Conservation (phyloP, 2,888 invertebrate genomes). For the Ectemnius continuus region DNA sequence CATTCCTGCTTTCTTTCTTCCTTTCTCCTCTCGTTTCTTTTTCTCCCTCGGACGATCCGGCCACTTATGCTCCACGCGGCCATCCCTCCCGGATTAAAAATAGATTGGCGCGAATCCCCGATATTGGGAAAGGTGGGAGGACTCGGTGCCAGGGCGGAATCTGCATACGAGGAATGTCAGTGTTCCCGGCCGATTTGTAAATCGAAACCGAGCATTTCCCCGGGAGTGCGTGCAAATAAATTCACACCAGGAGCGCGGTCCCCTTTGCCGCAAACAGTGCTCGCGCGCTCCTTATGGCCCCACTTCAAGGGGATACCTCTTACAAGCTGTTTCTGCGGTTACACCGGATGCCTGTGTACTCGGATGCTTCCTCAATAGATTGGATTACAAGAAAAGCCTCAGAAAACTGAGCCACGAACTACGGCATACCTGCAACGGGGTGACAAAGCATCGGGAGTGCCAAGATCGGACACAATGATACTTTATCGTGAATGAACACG, state of each 20-base stretch:
- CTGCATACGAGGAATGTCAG: background rate
- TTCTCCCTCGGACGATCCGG: constrained; percentile 41
- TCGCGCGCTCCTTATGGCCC: background rate
- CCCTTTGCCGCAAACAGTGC: background rate
- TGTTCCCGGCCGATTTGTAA: background rate
- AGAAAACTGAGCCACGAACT: background rate
- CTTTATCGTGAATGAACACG: too few species aligned
- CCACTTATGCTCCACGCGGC: constrained; percentile 39
- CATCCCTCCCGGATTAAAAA: constrained; percentile 38
- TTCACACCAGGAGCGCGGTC: constrained; percentile 1
- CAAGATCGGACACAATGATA: too few species aligned
- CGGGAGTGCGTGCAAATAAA: constrained; percentile 1
- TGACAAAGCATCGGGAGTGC: too few species aligned
- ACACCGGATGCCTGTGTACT: constrained; percentile 9
- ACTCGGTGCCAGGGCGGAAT: background rate
- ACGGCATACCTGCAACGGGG: too few species aligned
- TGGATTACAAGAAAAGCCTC: constrained; percentile 1
- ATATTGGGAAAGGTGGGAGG: background rate
- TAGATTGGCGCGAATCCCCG: constrained; percentile 18
- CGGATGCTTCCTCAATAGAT: constrained; percentile 2
- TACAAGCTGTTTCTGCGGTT: constrained; percentile 14
- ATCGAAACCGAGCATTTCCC: too few species aligned
- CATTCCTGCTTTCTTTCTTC: constrained; percentile 19
- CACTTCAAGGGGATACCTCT: constrained; percentile 8
- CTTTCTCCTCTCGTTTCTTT: constrained; percentile 32